Conservation (phyloP, 2,797 vertebrate genomes). For the Onychomys arenicola region DNA sequence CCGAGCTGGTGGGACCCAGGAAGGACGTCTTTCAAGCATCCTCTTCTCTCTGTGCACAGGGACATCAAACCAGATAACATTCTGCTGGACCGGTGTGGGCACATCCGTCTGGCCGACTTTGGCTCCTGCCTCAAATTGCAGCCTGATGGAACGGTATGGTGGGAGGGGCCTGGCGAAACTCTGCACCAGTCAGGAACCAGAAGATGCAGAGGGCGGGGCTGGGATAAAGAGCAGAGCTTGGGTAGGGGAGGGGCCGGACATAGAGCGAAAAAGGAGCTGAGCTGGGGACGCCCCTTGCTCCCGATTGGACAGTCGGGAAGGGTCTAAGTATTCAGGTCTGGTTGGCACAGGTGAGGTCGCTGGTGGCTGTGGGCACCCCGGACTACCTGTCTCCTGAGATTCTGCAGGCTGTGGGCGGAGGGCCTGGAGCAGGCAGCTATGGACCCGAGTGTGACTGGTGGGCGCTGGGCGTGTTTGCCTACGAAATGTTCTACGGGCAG, state of each 20-base stretch:
- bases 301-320: background rate
- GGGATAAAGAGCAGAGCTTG: background rate
- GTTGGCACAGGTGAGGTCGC: constrained; percentile 88
- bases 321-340: background rate
- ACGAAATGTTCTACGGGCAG: constrained; percentile 93
- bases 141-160: constrained; percentile 91
- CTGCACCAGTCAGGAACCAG: accelerated
- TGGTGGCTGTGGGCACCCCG: constrained; percentile 92
- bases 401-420: constrained; percentile 90
- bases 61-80: constrained; percentile 95
- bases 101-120: constrained; percentile 92
- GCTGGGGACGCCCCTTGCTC: background rate
- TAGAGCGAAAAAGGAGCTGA: background rate
- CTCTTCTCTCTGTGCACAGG: constrained; percentile 78
- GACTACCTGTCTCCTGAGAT: constrained; percentile 95
- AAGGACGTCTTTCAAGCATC: no score
- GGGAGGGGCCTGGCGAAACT: background rate
- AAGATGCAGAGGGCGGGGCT: no score
- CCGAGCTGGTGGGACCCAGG: background rate
- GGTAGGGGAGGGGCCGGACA: background rate
- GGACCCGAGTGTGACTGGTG: constrained; percentile 95
- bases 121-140: constrained; percentile 92
- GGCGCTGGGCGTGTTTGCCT: constrained; percentile 93
- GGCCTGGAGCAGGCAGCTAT: constrained; percentile 85
- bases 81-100: constrained; percentile 91